These are phyloP conservation scores for Cybosia mesomella DNA, from an alignment of 2,888 invertebrate species.

Conservation along the genomic window DNA sequence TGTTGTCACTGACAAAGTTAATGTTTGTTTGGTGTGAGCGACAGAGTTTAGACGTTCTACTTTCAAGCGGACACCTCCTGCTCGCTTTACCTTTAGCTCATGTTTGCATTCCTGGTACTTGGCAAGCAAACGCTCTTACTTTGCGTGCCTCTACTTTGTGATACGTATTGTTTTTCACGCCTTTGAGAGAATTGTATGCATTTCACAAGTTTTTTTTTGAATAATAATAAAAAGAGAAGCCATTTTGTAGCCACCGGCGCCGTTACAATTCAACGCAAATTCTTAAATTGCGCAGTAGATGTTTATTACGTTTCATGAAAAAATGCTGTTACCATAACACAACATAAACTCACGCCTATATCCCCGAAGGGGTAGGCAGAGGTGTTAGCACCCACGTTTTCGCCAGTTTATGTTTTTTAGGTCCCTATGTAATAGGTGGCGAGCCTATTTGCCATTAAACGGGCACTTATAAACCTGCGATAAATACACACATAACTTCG, in stretches of 20 bases:
- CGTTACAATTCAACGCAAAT: background rate
- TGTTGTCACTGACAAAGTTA: conserved; percentile 20
- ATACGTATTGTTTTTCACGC: conserved; percentile 77
- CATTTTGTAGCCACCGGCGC: background rate
- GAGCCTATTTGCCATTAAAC: too few relatives aligned
- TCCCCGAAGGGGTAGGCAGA: too few relatives aligned
- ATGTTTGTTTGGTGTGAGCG: conserved; percentile 26
- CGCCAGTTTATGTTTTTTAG: too few relatives aligned
- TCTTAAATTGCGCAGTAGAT: conserved; percentile 1
- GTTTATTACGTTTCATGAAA: background rate
- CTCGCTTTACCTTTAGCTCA: conserved; percentile 72
- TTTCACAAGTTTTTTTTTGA: conserved; percentile 65
- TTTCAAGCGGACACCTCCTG: conserved; percentile 46
- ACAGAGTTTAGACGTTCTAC: conserved; percentile 46
- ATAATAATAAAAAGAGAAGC: conserved; percentile 38
- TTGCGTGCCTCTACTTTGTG: conserved; percentile 76
- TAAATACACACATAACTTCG: too few relatives aligned
- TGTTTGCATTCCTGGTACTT: conserved; percentile 82
- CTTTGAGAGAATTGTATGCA: conserved; percentile 74
- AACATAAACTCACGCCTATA: too few relatives aligned
- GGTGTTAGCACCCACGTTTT: too few relatives aligned
- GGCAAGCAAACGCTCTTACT: conserved; percentile 80
- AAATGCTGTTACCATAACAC: conserved; percentile 4
- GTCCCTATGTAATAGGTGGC: too few relatives aligned
- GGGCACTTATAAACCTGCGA: too few relatives aligned